A percentile compares a stretch with the other conserved stretches of the same genome.
These are phyloP conservation scores for Drosophila oshimai DNA, from an alignment of 1,140 invertebrate genomes.

Conservation along the genomic window DNA sequence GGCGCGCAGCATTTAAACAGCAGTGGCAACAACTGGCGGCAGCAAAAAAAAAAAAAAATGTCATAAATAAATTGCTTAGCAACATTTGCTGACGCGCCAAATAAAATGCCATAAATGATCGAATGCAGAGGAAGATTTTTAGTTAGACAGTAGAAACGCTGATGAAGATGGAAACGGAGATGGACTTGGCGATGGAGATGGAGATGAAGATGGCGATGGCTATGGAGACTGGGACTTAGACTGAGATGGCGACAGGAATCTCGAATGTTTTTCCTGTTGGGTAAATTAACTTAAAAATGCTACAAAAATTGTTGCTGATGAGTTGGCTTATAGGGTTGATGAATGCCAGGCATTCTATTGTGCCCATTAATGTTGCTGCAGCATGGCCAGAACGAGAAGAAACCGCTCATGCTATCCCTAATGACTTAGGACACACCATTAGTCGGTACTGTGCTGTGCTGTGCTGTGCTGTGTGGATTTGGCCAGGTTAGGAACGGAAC, in stretches of 20 bases:
- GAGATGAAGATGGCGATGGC: neutral
- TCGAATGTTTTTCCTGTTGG: slow-evolving; percentile 77
- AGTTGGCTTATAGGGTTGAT: slow-evolving; percentile 76
- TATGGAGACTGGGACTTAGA: neutral
- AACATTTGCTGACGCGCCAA: slow-evolving; percentile 82
- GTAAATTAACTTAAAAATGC: slow-evolving; percentile 82
- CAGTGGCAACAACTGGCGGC: slow-evolving; percentile 23
- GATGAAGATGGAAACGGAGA: slow-evolving; percentile 45
- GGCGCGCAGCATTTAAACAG: slow-evolving; percentile 44
- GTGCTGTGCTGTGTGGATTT: too few species aligned
- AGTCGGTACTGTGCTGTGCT: slow-evolving; percentile 11
- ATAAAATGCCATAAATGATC: slow-evolving; percentile 82
- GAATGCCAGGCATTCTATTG: slow-evolving; percentile 56
- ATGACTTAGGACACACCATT: slow-evolving; percentile 49
- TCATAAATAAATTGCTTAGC: slow-evolving; percentile 82
- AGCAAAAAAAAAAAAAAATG: slow-evolving; percentile 69
- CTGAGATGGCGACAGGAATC: slow-evolving; percentile 47
- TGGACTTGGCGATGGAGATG: slow-evolving; percentile 11
- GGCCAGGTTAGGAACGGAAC: slow-evolving; percentile 13
- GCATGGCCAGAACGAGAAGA: slow-evolving; percentile 18
- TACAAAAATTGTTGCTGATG: slow-evolving; percentile 77
- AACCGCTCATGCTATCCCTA: slow-evolving; percentile 38
- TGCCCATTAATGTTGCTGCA: slow-evolving; percentile 39
- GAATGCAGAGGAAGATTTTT: slow-evolving; percentile 70
- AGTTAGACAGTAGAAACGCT: slow-evolving; percentile 46